Conservation (phyloP, 2,888 invertebrate species). For the Synergus gifuensis region DNA sequence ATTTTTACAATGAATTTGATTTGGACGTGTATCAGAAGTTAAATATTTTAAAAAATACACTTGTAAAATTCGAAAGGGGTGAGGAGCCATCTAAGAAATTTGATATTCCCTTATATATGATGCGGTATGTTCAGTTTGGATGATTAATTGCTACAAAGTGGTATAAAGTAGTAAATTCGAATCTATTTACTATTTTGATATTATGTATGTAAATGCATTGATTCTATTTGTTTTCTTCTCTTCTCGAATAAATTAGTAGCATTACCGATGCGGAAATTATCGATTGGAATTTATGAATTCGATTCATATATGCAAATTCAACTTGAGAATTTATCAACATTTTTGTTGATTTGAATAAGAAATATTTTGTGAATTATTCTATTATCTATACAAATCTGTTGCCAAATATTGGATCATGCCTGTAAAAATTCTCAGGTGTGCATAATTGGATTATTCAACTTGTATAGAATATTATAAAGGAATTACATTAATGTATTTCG, state of each 20-base stretch:
- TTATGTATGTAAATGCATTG: neutral
- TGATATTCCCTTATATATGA: too few relatives aligned
- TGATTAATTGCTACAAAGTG: conserved; percentile 1
- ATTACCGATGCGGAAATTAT: neutral
- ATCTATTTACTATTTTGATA: neutral
- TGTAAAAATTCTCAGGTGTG: too few relatives aligned
- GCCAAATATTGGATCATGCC: too few relatives aligned
- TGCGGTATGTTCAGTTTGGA: neutral
- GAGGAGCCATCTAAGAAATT: too few relatives aligned
- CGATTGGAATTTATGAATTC: neutral
- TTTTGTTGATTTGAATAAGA: neutral
- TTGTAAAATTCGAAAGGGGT: neutral
- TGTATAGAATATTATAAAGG: neutral
- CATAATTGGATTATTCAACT: neutral
- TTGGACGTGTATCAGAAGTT: neutral
- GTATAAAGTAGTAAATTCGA: too few relatives aligned
- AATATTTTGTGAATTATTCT: too few relatives aligned
- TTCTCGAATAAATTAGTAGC: neutral
- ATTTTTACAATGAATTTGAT: neutral
- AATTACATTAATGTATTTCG: neutral
- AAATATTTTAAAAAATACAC: neutral
- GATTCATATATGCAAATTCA: neutral
- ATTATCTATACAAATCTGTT: too few relatives aligned
- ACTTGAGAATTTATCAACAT: neutral
- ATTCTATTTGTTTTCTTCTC: conserved; percentile 12